phyloP scores from a whole-genome alignment of 1,140 invertebrate genomes.

The Trachelipus rathkii region DNA sequence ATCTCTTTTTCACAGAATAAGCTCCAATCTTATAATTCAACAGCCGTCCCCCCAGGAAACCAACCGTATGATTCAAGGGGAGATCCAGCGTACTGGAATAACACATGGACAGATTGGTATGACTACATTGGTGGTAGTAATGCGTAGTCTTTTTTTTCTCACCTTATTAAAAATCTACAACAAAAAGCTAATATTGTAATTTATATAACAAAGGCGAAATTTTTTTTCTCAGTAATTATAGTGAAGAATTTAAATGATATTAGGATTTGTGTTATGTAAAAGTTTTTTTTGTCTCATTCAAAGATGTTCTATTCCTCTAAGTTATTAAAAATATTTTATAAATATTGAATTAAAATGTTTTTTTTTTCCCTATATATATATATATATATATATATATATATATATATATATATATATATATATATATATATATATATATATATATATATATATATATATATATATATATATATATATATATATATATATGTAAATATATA shows the following conservation, averaged over 20 bases:
- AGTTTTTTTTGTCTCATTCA: too few species aligned
- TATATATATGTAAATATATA: conserved; percentile 7
- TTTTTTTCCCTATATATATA: not conserved
- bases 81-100: conserved; percentile 57
- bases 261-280: too few species aligned
- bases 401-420: not conserved
- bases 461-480: conserved; percentile 19
- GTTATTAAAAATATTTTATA: too few species aligned
- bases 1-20: conserved; percentile 49
- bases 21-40: conserved; percentile 60
- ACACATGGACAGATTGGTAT: conserved; percentile 45
- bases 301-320: too few species aligned
- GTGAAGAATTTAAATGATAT: too few species aligned
- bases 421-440: not conserved
- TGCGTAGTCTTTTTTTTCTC: too few species aligned
- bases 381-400: not conserved
- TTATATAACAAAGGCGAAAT: too few species aligned
- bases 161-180: too few species aligned
- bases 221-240: too few species aligned
- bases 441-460: conserved; percentile 8
- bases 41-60: conserved; percentile 67
- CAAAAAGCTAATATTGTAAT: too few species aligned
- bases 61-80: conserved; percentile 62
- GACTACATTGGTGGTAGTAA: conserved; percentile 26
- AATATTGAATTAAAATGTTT: too few species aligned